Evolutionary conservation across 2,113 vertebrate genomes (phyloP).

Genomic region (Telmatochromis sp.): DNA sequence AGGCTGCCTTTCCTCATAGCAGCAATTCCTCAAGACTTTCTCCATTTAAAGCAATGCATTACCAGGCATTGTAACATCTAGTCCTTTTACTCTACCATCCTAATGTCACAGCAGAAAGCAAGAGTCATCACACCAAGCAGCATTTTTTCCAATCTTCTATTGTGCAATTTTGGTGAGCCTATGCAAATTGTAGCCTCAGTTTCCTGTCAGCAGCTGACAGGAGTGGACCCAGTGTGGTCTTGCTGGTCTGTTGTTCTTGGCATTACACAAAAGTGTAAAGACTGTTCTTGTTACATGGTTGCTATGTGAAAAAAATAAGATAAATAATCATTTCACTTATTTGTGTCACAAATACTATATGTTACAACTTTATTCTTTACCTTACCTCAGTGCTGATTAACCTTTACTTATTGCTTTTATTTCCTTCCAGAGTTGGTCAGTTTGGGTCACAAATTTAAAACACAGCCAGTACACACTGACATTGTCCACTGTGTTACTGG

Average conservation of each 20-base stretch:
- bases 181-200: background rate
- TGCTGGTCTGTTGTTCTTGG: background rate
- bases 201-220: background rate
- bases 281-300: background rate
- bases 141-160: background rate
- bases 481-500: conserved; percentile 12
- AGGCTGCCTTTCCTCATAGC: background rate
- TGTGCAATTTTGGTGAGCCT: background rate
- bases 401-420: background rate
- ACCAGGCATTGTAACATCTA: background rate
- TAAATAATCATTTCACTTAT: background rate
- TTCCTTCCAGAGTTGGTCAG: background rate
- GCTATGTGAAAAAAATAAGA: background rate
- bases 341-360: background rate
- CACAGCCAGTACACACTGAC: conserved; percentile 1
- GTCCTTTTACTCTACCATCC: background rate
- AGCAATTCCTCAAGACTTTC: background rate
- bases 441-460: background rate
- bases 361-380: background rate
- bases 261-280: background rate
- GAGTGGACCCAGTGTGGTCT: background rate
- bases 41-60: background rate
- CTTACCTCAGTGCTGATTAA: background rate
- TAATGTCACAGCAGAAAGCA: background rate
- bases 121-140: background rate